Evolutionary conservation across 1,140 invertebrate genomes (phyloP), one percentile per base, ranked within the genome.

Genomic region (Stegodyphus dumicola): DNA sequence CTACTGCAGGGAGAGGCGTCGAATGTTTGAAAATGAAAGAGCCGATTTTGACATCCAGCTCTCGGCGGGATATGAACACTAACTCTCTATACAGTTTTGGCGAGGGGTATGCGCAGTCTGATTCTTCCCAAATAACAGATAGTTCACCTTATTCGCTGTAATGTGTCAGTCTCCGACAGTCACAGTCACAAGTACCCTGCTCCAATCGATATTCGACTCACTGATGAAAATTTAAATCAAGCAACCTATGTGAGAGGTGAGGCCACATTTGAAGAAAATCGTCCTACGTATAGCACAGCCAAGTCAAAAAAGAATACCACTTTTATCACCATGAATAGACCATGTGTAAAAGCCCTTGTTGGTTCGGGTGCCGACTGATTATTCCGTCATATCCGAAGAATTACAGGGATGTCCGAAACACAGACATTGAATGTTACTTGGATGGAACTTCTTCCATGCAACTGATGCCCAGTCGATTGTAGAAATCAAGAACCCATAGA

Each of bases 1-100:
- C 7, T 66, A 66, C n/a, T 66, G 65, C n/a, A 7, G 65, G 65
- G 65, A 66, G 17, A 66, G 65, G n/a, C 65, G 65, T n/a, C 65
- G 17, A 17, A 66, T 66, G 6, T 66, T 66, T 17, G 17, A 66
- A 11, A 66, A 66, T 17, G 65, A 7, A 66, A 7, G n/a, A 66
- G 65, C 65, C 17, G n/a, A 17, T 6, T n/a, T 11, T 7, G 11
- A 73, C 70, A 48, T 7, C 49, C 51, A 73, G 49, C 51, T n/a
- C 51, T 13, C 70, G 54, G 13, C 54, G 54, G 13, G 54, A 56
- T 13, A 56, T 56, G 13, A 7, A 56, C 54, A 56, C 7, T 13
- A 13, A 56, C 54, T 56, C 54, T 56, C 13, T 56, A 7, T 56
- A 13, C 13, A 56, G 54, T 13, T 56, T 56, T 13, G 54, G 13